Conservation (phyloP, 2,113 vertebrate species). For the Lanius collurio region DNA sequence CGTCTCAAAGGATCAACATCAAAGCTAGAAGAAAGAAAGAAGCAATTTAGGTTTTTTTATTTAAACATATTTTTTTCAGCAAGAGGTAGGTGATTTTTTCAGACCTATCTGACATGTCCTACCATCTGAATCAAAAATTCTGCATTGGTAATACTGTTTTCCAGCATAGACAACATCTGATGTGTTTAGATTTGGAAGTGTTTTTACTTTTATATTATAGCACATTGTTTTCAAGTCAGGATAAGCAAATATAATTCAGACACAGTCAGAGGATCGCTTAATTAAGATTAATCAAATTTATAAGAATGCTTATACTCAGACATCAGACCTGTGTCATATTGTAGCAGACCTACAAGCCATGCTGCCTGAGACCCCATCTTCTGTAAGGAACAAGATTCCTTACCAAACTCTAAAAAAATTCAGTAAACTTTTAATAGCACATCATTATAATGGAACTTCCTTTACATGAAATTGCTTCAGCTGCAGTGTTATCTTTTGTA, state of each 20-base stretch:
- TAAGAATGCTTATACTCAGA: neutral
- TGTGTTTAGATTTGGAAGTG: neutral
- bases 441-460: neutral
- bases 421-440: neutral
- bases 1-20: slow-evolving; percentile 79
- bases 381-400: neutral
- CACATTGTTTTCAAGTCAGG: neutral
- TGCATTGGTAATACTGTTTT: neutral
- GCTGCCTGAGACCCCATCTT: neutral
- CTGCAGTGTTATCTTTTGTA: neutral
- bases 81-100: neutral
- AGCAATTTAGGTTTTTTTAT: neutral
- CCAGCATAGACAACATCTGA: neutral
- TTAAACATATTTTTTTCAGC: neutral
- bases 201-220: neutral
- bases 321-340: neutral
- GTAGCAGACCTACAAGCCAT: neutral
- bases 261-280: neutral
- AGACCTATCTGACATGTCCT: neutral
- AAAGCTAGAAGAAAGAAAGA: slow-evolving; percentile 64
- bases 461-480: neutral
- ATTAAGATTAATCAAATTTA: neutral
- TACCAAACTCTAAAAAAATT: neutral
- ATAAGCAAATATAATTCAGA: neutral
- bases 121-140: neutral